phyloP scores from a whole-genome alignment of 2,888 invertebrate species.

The Seira sanloemensis region DNA sequence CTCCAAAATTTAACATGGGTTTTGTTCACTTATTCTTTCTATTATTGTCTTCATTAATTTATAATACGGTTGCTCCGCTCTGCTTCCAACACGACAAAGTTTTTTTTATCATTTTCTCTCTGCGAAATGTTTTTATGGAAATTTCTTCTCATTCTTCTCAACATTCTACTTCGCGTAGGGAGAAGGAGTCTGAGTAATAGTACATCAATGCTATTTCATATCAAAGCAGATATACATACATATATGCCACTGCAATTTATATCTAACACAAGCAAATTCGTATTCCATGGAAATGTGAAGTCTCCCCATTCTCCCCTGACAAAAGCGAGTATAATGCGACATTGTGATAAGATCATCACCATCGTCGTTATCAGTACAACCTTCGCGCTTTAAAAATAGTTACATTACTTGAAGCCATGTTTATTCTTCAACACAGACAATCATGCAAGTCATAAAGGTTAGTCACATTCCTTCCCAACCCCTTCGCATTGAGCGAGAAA shows the following conservation, averaged over 20 bases:
- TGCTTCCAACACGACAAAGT: background rate
- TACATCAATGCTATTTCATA: no score
- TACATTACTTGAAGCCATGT: no score
- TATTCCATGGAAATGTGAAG: background rate
- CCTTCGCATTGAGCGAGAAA: no score
- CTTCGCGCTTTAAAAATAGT: background rate
- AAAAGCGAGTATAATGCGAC: background rate
- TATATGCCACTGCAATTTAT: no score
- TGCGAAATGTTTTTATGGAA: conserved; percentile 17
- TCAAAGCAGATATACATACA: no score
- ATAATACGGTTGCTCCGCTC: conserved; percentile 3
- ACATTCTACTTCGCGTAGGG: no score
- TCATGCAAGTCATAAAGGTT: no score
- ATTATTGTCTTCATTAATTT: conserved; percentile 30
- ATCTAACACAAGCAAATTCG: background rate
- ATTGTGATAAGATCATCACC: conserved; percentile 13
- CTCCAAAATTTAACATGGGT: background rate
- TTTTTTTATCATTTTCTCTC: no score
- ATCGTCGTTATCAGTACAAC: conserved; percentile 4
- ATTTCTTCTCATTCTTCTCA: conserved; percentile 1
- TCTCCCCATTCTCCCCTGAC: background rate
- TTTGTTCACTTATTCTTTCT: conserved; percentile 11
- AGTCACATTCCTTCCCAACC: no score
- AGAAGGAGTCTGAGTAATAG: no score
- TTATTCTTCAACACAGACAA: background rate